These are phyloP conservation scores for Helleia helle DNA, from an alignment of 2,888 invertebrate genomes.

Conservation along the genomic window DNA sequence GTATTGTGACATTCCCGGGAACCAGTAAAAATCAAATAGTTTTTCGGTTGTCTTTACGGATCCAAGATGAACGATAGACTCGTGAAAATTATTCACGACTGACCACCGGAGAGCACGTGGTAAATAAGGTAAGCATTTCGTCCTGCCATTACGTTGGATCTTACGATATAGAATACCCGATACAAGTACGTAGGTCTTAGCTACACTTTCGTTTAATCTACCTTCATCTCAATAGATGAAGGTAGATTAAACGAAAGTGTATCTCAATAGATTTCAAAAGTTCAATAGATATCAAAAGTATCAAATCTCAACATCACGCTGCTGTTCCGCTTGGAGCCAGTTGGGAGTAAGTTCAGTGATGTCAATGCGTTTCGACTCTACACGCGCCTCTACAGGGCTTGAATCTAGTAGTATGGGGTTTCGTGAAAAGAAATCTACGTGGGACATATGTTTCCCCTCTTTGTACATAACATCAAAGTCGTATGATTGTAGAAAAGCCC, in stretches of 20 bases:
- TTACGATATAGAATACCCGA: conserved; percentile 11
- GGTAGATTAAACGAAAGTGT: too few relatives aligned
- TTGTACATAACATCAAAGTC: conserved; percentile 18
- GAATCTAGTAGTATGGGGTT: conserved; percentile 11
- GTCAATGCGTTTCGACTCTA: neutral
- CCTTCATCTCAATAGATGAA: too few relatives aligned
- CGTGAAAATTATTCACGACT: conserved; percentile 15
- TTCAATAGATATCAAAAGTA: conserved; percentile 12
- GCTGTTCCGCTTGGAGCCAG: conserved; percentile 13
- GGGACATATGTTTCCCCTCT: conserved; percentile 14
- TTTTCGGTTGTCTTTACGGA: conserved; percentile 21
- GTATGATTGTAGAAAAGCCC: conserved; percentile 26
- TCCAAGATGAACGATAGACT: too few relatives aligned
- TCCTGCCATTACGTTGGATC: too few relatives aligned
- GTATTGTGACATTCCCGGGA: conserved; percentile 13
- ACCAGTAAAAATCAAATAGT: conserved; percentile 11
- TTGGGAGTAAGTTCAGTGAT: conserved; percentile 8
- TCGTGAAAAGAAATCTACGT: conserved; percentile 19
- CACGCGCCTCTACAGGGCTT: neutral
- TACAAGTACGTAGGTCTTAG: conserved; percentile 13
- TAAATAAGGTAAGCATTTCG: too few relatives aligned
- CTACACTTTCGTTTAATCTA: conserved; percentile 1
- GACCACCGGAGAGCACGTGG: conserved; percentile 19
- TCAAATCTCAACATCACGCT: conserved; percentile 12
- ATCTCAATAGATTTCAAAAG: too few relatives aligned